Percentiles rank a stretch among this genome's conserved stretches.
Conservation (phyloP, 1,140 invertebrate species). For the Magallana ariakensis region DNA sequence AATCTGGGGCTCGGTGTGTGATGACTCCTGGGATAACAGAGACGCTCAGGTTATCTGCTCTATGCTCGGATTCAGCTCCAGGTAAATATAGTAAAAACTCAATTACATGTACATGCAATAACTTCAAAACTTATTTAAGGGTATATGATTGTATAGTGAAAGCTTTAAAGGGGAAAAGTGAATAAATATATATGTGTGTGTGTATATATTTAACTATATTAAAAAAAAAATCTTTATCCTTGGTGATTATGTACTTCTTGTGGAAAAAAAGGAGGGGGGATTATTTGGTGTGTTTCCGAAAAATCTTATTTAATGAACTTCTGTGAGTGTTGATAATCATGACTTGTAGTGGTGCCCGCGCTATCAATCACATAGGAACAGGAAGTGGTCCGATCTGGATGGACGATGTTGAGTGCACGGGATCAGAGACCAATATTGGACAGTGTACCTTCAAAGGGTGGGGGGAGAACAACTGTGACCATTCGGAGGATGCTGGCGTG, state of each 20-base stretch:
- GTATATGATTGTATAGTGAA: too few relatives aligned
- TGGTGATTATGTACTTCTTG: too few relatives aligned
- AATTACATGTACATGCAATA: too few relatives aligned
- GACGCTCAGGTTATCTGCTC: constrained; percentile 86
- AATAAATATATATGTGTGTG: too few relatives aligned
- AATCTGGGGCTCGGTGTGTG: constrained; percentile 88
- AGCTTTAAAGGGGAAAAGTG: too few relatives aligned
- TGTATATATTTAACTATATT: too few relatives aligned
- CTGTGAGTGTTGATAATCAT: too few relatives aligned
- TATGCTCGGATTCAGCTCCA: constrained; percentile 63
- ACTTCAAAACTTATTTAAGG: too few relatives aligned
- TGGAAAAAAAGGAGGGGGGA: too few relatives aligned
- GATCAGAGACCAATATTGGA: constrained; percentile 85
- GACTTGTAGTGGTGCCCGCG: constrained; percentile 46
- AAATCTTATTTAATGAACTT: too few relatives aligned
- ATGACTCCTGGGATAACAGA: constrained; percentile 86
- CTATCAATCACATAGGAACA: constrained; percentile 80
- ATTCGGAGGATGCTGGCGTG: constrained; percentile 83
- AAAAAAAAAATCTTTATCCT: too few relatives aligned
- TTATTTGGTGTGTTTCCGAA: too few relatives aligned
- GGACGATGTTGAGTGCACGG: constrained; percentile 86
- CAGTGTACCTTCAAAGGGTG: constrained; percentile 88
- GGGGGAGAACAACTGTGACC: constrained; percentile 86
- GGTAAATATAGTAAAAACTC: not conserved
- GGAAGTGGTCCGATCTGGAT: constrained; percentile 82